Base-by-base conservation (phyloP, 1,140 invertebrate species). In the Odontomachus brunneus region DNA sequence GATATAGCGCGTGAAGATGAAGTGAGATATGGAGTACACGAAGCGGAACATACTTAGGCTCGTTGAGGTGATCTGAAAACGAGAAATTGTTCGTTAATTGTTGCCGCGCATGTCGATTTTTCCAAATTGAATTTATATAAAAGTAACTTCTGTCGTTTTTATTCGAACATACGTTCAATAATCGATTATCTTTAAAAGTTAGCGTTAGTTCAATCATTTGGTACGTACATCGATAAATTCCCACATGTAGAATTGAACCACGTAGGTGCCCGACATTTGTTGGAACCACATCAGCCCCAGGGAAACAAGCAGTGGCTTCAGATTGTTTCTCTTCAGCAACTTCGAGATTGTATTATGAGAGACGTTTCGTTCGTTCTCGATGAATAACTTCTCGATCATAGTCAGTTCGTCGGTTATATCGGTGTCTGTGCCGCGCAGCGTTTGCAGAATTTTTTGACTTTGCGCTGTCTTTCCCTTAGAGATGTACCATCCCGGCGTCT, bases 251-350 rank as follows among this genome's bases (percentile, higher is more conserved):
- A 99, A 99, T 85, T 99, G 98, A 26, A 99, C 97, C 3, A 98
- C 98, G 88, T 98, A 99, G 85, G 98, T 98, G 26, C 98, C 98
- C 85, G 97, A 98, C 78, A 98, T 94, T 93, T 99, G 98, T 95
- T 99, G 98, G 95, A 99, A 98, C 90, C 98, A 96, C 98, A 99
- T 99, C 38, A 99, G 94, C 2, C 97, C 97, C 7, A 99, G 92
- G 0, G 97, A 96, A 51, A 99, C 97, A 0, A 96, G 89, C 15
- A 98, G 91, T 0, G 97, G 97, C 84, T 96, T 97, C 14, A 97
- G 85, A 89, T 98, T 96, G 69, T 94, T 95, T 9, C 93, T 95
- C 26, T 95, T 95, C 84, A 97, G 96, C 3, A 98, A 91, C 85
- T 97, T 96, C 71, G 94, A 85, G 24, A 96, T 89, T 0, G 93